Evolutionary conservation across 2,888 invertebrate species (phyloP).

Genomic region (Atethmia centrago): DNA sequence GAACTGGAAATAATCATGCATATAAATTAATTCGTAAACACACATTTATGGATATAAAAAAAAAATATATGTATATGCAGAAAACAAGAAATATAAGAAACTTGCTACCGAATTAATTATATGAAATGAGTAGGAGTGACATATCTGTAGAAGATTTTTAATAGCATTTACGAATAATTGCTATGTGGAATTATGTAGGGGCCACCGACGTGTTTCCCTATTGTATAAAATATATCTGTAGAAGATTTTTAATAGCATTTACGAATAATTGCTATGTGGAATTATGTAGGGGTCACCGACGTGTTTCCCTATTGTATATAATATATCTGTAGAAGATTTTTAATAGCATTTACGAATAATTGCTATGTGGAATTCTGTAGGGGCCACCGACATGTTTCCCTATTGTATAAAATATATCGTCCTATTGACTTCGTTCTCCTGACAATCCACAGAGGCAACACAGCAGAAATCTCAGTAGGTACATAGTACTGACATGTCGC

Average conservation of each 20-base stretch:
- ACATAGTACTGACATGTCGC: too few relatives aligned
- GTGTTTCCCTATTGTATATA: background rate
- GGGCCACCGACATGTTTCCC: background rate
- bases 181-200: background rate
- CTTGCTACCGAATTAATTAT: background rate
- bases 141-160: background rate
- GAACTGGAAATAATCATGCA: conserved; percentile 56
- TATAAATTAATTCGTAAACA: background rate
- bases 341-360: background rate
- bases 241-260: background rate
- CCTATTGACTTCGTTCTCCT: background rate
- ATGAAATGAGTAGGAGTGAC: background rate
- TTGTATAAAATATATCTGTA: background rate
- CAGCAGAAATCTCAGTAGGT: background rate
- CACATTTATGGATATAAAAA: background rate
- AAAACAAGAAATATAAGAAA: too few relatives aligned
- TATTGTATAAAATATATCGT: background rate
- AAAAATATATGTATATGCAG: too few relatives aligned
- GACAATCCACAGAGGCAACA: background rate
- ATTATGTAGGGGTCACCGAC: background rate
- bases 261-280: conserved; percentile 2
- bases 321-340: background rate
- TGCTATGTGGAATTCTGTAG: conserved; percentile 4
- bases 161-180: background rate
- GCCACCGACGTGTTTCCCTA: background rate